Evolutionary conservation across 2,888 invertebrate species (phyloP), one percentile per base, ranked within the genome.

Genomic region (Hymenopus coronatus): DNA sequence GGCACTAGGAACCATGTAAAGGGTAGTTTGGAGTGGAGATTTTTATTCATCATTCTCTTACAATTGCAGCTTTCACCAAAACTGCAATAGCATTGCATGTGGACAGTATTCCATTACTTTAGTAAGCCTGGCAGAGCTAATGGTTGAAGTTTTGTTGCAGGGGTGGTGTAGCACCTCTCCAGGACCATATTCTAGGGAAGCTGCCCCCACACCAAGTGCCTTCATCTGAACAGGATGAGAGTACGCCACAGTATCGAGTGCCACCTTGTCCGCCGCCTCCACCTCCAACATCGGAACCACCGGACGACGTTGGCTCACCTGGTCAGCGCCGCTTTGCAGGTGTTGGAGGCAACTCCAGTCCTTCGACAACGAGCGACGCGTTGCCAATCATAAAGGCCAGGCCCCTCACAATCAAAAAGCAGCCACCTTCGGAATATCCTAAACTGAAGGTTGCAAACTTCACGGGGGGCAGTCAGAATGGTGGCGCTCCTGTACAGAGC

Each of bases 341-440:
- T 4, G 87, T 89, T 33, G 89, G 89, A 27, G 84, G 87, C 15
- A 87, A 82, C 46, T 86, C 81, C 28, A 70, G 54, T 25, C 54
- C 54, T 25, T 20, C 54, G 3, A 70, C 54, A 20, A 70, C 54
- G 6, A 33, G 88, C 40, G 88, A 88, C 25, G 28, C 90, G 30
- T 88, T 91, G 89, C 91, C 91, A 85, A 91, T 91, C 88, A 96
- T 98, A 91, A 98, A 98, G 94, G 97, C 98, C 0, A 96, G 97
- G 91, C 97, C 97, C 0, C 93, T 98, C 90, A 97, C 97, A 85
- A 96, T 97, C 90, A 96, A 97, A 93, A 98, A 98, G 93, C 97
- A 96, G 91, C 96, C 96, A n/a, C 93, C 97, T 84, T 96, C 96
- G 91, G 97, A 97, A 92, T 97, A 97, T 91, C 97, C 97, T 6